Percentiles rank a stretch among this genome's conserved stretches.
Evolutionary conservation across 2,797 vertebrate genomes (phyloP).

Genomic region (Molothrus aeneus): DNA sequence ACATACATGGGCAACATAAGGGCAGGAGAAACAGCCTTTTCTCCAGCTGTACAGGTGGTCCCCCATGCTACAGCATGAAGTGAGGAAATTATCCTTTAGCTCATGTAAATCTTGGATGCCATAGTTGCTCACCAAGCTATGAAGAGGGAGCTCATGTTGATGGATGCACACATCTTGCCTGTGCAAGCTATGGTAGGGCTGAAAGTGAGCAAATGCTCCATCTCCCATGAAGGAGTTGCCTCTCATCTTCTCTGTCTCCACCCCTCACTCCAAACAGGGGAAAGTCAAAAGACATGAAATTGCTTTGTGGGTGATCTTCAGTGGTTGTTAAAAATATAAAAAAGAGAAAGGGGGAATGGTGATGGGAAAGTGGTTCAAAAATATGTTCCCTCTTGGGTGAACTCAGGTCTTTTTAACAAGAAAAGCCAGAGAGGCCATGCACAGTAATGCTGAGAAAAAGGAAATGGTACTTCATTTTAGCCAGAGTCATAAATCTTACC

Average conservation of each 20-base stretch:
- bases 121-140: neutral
- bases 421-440: constrained; percentile 45
- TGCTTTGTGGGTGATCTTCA: constrained; percentile 33
- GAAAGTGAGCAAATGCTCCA: neutral
- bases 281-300: constrained; percentile 38
- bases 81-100: neutral
- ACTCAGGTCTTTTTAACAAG: constrained; percentile 57
- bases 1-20: neutral
- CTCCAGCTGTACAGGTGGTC: neutral
- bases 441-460: constrained; percentile 71
- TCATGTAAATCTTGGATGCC: neutral
- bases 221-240: neutral
- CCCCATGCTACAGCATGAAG: accelerated
- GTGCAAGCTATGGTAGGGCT: neutral
- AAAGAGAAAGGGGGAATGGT: neutral
- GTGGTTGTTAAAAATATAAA: constrained; percentile 5
- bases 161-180: neutral
- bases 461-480: constrained; percentile 70
- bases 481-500: constrained; percentile 69
- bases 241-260: constrained; percentile 56
- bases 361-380: constrained; percentile 62
- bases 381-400: constrained; percentile 43
- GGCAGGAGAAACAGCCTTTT: neutral
- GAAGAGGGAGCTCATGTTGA: neutral
- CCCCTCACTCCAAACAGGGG: constrained; percentile 15